Evolutionary conservation across 2,888 invertebrate species (phyloP).

Genomic region (Ischnus inquisitorius): DNA sequence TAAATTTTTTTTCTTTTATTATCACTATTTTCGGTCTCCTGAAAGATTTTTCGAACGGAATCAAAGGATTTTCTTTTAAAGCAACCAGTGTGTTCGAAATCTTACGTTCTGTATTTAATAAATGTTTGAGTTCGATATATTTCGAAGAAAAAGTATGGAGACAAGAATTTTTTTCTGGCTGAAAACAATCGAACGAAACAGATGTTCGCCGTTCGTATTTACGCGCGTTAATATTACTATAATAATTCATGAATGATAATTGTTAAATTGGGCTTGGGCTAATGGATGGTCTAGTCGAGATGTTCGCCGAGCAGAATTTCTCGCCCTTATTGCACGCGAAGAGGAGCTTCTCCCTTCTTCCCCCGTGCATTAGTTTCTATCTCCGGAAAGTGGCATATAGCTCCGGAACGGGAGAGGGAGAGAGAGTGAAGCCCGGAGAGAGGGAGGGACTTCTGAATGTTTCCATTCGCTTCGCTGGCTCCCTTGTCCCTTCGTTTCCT

Average conservation of each 20-base stretch:
- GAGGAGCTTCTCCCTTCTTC: constrained; percentile 20
- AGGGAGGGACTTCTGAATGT: constrained; percentile 71
- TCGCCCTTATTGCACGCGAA: constrained; percentile 50
- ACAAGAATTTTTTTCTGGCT: background rate
- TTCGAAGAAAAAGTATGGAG: background rate
- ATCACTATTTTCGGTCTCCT: no score
- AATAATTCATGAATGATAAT: constrained; percentile 50
- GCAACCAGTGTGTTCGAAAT: no score
- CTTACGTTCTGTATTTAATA: no score
- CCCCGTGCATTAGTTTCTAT: constrained; percentile 54
- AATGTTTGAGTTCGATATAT: background rate
- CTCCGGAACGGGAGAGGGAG: constrained; percentile 37
- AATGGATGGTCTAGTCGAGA: constrained; percentile 41
- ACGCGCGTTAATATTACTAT: constrained; percentile 16
- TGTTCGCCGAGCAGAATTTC: constrained; percentile 15
- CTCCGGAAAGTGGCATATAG: constrained; percentile 65
- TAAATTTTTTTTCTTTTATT: no score
- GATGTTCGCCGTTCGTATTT: constrained; percentile 16
- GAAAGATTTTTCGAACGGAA: no score
- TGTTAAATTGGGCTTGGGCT: constrained; percentile 43
- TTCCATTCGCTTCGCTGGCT: constrained; percentile 71
- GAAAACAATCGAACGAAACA: constrained; percentile 1
- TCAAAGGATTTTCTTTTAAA: no score
- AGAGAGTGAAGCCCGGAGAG: no score
- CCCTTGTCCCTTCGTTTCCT: constrained; percentile 71